Percentiles rank a stretch among this genome's conserved stretches.
Conservation (phyloP, 2,888 invertebrate genomes). For the Nysson spinosus region DNA sequence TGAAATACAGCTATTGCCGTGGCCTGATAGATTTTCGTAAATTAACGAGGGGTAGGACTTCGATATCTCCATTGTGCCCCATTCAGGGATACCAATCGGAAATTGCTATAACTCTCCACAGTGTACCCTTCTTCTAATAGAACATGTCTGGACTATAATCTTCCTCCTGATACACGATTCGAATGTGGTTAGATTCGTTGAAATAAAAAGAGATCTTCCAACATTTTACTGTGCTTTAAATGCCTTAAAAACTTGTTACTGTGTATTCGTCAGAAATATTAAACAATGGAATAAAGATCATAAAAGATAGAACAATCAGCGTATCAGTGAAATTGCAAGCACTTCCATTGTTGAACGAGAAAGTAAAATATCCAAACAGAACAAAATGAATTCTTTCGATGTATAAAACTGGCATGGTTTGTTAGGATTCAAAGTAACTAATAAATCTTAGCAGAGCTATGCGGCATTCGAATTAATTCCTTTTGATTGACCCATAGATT, state of each 20-base stretch:
- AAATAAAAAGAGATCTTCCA: constrained; percentile 23
- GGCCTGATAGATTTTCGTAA: constrained; percentile 30
- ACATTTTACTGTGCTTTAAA: no score
- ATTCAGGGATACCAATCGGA: constrained; percentile 54
- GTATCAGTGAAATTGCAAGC: no score
- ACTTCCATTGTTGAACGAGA: no score
- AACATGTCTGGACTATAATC: constrained; percentile 59
- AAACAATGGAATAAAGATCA: no score
- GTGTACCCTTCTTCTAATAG: constrained; percentile 27
- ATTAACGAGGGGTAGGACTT: constrained; percentile 33
- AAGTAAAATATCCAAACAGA: no score
- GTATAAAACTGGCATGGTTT: no score
- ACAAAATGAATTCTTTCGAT: no score
- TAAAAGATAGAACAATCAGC: no score
- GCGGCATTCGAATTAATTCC: background rate
- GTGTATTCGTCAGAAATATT: no score
- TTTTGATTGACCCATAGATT: constrained; percentile 10
- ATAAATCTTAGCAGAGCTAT: background rate
- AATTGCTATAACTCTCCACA: constrained; percentile 52
- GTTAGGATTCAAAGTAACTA: no score
- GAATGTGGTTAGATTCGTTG: constrained; percentile 17
- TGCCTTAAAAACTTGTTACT: no score
- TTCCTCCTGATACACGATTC: constrained; percentile 54
- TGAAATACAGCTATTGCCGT: constrained; percentile 50
- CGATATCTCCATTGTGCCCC: background rate